Evolutionary conservation across 2,113 vertebrate species (phyloP), one percentile per base, ranked within the genome.

Genomic region (Serilophus lunatus): DNA sequence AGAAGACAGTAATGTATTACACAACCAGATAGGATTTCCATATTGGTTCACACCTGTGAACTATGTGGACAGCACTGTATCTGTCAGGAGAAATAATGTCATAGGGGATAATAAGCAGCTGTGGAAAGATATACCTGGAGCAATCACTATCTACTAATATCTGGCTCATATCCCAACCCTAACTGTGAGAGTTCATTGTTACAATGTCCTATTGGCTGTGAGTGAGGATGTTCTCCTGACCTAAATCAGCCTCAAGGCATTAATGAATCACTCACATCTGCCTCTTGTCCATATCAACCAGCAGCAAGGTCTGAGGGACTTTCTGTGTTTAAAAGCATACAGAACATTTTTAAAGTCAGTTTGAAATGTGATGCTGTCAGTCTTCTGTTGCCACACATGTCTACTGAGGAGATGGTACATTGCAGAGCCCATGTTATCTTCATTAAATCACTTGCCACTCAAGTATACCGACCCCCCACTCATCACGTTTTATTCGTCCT

Each of bases 191-290:
- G 50, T 23, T 91, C 17, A 1, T 11, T 40, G 69, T 20, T 44
- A 8, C 78, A 53, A 5, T 29, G 78, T 68, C 65, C 45, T 35
- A 1, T 3, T 78, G 86, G 72, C 38, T 40, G 71, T 10, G 24
- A 76, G 56, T 3, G n/a, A 82, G 54, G 63, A 82, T 92, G 81
- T 88, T 90, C 82, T 93, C 20, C 68, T 77, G 90, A 91, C 90
- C 84, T 90, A 77, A 84, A 35, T 24, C 82, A n/a, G 33, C 63
- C 59, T 54, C 33, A 1, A 3, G 19, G 50, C 25, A 1, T 88
- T 63, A 47, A 70, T 56, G 75, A 54, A 31, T 77, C 24, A 7
- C 66, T 38, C 40, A 42, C 64, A 42, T 20, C 56, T 42, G 51
- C 60, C 20, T 35, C 14, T 24, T 15, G 40, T 10, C 61, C 11